Evolutionary conservation across 2,888 invertebrate species (phyloP).

Genomic region (Caenorhabditis sp.): DNA sequence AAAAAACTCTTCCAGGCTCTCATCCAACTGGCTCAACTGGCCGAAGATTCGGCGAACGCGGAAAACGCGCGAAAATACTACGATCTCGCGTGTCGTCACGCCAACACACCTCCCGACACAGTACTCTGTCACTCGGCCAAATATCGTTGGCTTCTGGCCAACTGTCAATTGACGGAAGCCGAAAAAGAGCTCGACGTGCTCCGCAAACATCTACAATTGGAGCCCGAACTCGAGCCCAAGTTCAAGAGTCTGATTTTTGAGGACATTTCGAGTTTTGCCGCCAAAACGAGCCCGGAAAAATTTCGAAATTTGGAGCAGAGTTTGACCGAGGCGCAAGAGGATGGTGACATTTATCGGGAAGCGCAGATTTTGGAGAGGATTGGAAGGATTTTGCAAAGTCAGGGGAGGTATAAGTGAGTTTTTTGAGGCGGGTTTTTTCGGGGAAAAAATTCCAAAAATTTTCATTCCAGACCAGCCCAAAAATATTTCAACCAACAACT

Average conservation of each 20-base stretch:
- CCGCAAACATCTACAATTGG: not conserved
- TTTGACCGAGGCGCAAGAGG: conserved; percentile 35
- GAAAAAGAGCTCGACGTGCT: conserved; percentile 6
- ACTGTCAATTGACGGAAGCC: not conserved
- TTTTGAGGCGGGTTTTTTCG: no score
- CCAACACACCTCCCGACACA: conserved; percentile 1
- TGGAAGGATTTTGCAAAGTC: conserved; percentile 3
- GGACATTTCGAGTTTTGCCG: conserved; percentile 7
- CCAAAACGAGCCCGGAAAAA: not conserved
- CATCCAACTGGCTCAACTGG: conserved; percentile 15
- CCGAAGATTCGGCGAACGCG: conserved; percentile 5
- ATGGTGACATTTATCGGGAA: conserved; percentile 22
- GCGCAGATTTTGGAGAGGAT: conserved; percentile 23
- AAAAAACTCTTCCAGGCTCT: conserved; percentile 1
- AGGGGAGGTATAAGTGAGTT: conserved; percentile 3
- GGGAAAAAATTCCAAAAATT: conserved; percentile 7
- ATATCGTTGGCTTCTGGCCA: conserved; percentile 14
- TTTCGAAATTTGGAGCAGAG: conserved; percentile 20
- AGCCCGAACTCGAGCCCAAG: conserved; percentile 14
- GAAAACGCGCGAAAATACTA: conserved; percentile 13
- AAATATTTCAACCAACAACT: conserved; percentile 33
- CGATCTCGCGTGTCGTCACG: conserved; percentile 8
- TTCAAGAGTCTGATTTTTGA: conserved; percentile 26
- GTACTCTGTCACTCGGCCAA: conserved; percentile 10
- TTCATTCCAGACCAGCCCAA: conserved; percentile 10